A percentile compares a stretch with the other conserved stretches of the same genome.
phyloP scores from a whole-genome alignment of 2,113 vertebrate species.

The Heterocephalus glaber region DNA sequence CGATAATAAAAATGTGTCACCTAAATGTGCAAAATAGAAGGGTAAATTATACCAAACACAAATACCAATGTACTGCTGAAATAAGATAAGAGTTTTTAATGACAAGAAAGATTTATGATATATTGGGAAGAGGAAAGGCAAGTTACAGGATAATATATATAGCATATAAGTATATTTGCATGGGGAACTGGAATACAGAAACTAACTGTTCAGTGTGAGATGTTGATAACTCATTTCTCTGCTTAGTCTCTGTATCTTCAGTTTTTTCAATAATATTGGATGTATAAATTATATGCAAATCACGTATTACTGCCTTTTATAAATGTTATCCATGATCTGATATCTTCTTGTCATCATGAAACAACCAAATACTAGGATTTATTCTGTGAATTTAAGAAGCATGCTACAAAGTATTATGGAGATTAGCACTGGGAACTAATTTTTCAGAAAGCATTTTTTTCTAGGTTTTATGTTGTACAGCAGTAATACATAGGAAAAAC shows the following conservation, averaged over 20 bases:
- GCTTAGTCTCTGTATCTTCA: background rate
- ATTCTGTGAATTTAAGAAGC: background rate
- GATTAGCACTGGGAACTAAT: background rate
- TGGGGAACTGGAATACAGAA: background rate
- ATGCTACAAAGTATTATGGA: background rate
- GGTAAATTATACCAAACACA: background rate
- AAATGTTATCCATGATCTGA: background rate
- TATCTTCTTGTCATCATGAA: slow-evolving; percentile 11
- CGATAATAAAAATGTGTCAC: slow-evolving; percentile 16
- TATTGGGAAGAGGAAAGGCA: background rate
- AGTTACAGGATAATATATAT: background rate
- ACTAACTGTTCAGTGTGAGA: background rate
- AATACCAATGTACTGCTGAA: slow-evolving; percentile 9
- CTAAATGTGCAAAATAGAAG: background rate
- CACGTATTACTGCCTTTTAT: background rate
- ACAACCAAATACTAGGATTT: background rate
- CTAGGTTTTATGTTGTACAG: background rate
- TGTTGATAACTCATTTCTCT: slow-evolving; percentile 51
- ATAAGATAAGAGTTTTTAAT: background rate
- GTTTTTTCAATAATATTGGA: background rate
- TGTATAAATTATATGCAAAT: background rate
- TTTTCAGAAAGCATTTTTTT: slow-evolving; percentile 9
- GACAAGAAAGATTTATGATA: background rate
- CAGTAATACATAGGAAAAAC: background rate
- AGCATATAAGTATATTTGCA: background rate